Percentiles rank a stretch among this genome's conserved stretches.
Conservation (phyloP, 2,888 invertebrate species). For the Cryptocephalus primarius region DNA sequence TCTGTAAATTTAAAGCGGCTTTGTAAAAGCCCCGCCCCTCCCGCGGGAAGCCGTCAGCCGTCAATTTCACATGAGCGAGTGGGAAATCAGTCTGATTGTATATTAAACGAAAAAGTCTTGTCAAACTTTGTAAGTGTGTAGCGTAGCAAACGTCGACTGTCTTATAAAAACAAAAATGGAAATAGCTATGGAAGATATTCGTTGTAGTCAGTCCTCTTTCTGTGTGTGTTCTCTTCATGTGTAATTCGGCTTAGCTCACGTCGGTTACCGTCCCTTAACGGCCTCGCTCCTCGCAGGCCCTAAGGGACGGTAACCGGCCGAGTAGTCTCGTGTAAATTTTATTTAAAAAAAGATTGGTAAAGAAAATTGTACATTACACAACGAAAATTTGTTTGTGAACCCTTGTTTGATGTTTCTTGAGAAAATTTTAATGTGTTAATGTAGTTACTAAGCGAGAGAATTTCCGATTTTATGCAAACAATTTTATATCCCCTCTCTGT, state of each 20-base stretch:
- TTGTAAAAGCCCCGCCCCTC: slow-evolving; percentile 6
- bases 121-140: slow-evolving; percentile 1
- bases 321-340: no score
- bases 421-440: slow-evolving; percentile 15
- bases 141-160: slow-evolving; percentile 6
- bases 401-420: slow-evolving; percentile 10
- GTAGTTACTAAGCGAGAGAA: slow-evolving; percentile 17
- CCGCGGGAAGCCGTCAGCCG: not conserved
- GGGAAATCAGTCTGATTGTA: no score
- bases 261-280: no score
- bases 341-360: slow-evolving; percentile 7
- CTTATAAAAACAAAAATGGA: no score
- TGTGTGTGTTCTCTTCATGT: no score
- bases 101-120: not conserved
- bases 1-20: slow-evolving; percentile 7
- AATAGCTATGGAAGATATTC: no score
- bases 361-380: slow-evolving; percentile 30
- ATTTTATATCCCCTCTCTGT: slow-evolving; percentile 14
- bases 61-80: not conserved
- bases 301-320: no score
- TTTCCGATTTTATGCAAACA: slow-evolving; percentile 21
- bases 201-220: no score
- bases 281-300: no score
- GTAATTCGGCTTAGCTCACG: no score
- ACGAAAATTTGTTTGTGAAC: slow-evolving; percentile 25